Conservation (phyloP, 1,140 invertebrate species). For the Phymastichus coffea region DNA sequence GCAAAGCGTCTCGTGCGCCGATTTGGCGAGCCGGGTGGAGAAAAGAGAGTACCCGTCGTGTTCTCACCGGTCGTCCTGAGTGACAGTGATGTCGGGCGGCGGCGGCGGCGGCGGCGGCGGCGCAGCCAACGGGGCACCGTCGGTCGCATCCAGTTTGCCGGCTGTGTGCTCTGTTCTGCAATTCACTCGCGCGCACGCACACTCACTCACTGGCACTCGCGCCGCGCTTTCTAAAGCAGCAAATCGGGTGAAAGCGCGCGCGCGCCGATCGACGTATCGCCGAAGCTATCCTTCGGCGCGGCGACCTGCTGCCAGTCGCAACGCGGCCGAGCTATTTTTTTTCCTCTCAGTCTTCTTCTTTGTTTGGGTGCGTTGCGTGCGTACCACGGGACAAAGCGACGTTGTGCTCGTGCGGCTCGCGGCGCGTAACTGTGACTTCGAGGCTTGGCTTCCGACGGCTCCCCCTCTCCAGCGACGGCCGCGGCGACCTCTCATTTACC, state of each 20-base stretch:
- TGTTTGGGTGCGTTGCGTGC: too few species aligned
- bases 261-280: too few species aligned
- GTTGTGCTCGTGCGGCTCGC: too few species aligned
- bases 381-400: too few species aligned
- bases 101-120: slow-evolving; percentile 45
- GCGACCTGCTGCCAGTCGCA: too few species aligned
- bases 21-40: not conserved
- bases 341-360: too few species aligned
- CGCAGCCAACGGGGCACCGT: slow-evolving; percentile 52
- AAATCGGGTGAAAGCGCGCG: too few species aligned
- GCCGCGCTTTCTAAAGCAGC: too few species aligned
- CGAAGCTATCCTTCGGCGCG: too few species aligned
- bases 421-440: not conserved
- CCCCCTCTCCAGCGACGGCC: not conserved
- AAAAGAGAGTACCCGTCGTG: not conserved
- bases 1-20: not conserved
- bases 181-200: not conserved
- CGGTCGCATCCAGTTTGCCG: slow-evolving; percentile 57
- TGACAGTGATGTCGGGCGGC: slow-evolving; percentile 53
- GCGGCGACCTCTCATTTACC: not conserved
- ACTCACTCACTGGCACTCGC: not conserved
- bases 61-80: slow-evolving; percentile 55
- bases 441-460: slow-evolving; percentile 1
- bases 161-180: slow-evolving; percentile 29
- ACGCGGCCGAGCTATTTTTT: too few species aligned